Evolutionary conservation across 2,113 vertebrate genomes (phyloP).

Genomic region (Dascyllus trimaculatus): DNA sequence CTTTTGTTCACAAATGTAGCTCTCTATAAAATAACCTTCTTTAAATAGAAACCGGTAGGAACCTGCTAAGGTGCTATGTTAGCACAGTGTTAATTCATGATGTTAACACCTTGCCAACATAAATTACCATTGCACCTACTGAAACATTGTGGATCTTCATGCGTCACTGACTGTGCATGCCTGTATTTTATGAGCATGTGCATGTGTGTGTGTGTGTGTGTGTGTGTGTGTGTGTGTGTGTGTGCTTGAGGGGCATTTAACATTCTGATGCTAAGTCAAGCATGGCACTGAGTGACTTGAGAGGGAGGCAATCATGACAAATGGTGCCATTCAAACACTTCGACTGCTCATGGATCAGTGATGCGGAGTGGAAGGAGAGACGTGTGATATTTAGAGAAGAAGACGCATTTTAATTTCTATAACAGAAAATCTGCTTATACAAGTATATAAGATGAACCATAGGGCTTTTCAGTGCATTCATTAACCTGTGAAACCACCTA

Average conservation of each 20-base stretch:
- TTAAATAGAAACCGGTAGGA: too few species aligned
- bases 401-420: not conserved
- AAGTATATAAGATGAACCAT: not conserved
- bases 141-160: not conserved
- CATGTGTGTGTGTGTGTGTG: not conserved
- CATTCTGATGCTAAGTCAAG: constrained; percentile 19
- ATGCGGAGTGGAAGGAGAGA: constrained; percentile 1
- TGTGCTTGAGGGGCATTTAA: constrained; percentile 8
- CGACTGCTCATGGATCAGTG: constrained; percentile 11
- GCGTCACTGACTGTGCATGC: not conserved
- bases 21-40: not conserved
- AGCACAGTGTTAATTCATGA: not conserved
- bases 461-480: not conserved
- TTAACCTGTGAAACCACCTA: not conserved
- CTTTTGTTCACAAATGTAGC: too few species aligned
- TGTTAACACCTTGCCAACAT: not conserved
- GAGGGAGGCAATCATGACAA: constrained; percentile 28
- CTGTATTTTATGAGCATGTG: not conserved
- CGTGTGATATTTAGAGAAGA: constrained; percentile 4
- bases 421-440: not conserved
- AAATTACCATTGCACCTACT: not conserved
- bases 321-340: not conserved
- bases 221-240: not conserved
- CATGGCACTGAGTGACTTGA: constrained; percentile 32
- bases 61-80: too few species aligned